phyloP scores from a whole-genome alignment of 1,140 invertebrate genomes.

The Halyomorpha halys region DNA sequence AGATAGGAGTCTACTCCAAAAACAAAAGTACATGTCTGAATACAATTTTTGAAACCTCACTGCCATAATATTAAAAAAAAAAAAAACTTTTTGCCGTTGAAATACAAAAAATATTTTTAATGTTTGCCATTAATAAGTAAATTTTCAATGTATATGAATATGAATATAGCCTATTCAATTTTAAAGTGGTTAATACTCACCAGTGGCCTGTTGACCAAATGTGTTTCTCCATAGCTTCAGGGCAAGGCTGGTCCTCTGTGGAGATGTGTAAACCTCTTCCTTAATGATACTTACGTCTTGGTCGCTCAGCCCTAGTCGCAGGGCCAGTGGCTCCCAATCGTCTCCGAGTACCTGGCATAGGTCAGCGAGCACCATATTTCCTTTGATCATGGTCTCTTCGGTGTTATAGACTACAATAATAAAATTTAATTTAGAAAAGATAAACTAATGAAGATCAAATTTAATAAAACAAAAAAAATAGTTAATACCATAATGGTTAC shows the following conservation, averaged over 20 bases:
- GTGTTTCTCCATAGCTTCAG: conserved; percentile 64
- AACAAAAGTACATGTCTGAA: too few relatives aligned
- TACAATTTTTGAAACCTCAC: too few relatives aligned
- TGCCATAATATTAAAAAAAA: too few relatives aligned
- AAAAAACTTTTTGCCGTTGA: too few relatives aligned
- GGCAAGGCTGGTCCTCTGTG: conserved; percentile 34
- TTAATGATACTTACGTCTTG: conserved; percentile 80
- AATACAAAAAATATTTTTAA: too few relatives aligned
- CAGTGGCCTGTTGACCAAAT: conserved; percentile 42
- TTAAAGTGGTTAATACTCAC: conserved; percentile 27
- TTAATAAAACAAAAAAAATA: too few relatives aligned
- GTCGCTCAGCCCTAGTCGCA: conserved; percentile 72
- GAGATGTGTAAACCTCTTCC: conserved; percentile 43
- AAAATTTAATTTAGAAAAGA: background rate
- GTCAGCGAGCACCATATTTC: conserved; percentile 75
- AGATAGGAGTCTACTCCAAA: too few relatives aligned
- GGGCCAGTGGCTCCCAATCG: conserved; percentile 84
- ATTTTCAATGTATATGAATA: too few relatives aligned
- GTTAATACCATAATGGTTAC: too few relatives aligned
- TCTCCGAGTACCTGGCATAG: conserved; percentile 82
- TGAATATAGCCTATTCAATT: too few relatives aligned
- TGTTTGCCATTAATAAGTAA: too few relatives aligned
- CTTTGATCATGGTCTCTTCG: conserved; percentile 55
- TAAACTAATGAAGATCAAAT: background rate
- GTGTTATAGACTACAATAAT: conserved; percentile 6